Conservation (phyloP, 1,140 invertebrate species). For the Drosophila tsacasi region DNA sequence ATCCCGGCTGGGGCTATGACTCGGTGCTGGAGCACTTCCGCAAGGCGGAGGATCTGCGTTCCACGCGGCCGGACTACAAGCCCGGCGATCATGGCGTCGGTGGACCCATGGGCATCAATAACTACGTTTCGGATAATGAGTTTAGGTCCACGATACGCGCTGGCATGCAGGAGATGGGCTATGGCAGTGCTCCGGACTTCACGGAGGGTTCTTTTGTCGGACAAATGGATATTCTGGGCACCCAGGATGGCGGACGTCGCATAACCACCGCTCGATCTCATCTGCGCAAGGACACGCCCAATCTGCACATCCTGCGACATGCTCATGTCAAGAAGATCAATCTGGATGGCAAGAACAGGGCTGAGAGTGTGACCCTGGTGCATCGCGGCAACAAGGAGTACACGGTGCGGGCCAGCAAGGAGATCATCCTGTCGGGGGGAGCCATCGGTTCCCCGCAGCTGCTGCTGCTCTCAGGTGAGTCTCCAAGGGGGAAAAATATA, state of each 20-base stretch:
- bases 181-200: conserved; percentile 87
- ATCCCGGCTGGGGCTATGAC: conserved; percentile 89
- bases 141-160: conserved; percentile 84
- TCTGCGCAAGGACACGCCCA: conserved; percentile 88
- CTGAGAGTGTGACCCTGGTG: conserved; percentile 92
- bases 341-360: conserved; percentile 89
- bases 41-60: conserved; percentile 87
- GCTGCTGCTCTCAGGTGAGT: conserved; percentile 87
- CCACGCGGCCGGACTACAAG: conserved; percentile 85
- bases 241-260: conserved; percentile 86
- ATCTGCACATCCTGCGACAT: conserved; percentile 91
- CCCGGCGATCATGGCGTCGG: conserved; percentile 87
- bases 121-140: conserved; percentile 84
- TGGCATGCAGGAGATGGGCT: conserved; percentile 84
- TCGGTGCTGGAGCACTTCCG: conserved; percentile 91
- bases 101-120: conserved; percentile 88
- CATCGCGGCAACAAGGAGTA: conserved; percentile 86
- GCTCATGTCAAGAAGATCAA: conserved; percentile 91
- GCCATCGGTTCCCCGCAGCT: conserved; percentile 87
- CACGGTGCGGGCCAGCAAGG: conserved; percentile 70
- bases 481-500: too few species aligned
- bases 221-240: conserved; percentile 85
- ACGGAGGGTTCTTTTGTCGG: conserved; percentile 86
- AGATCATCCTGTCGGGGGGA: conserved; percentile 86
- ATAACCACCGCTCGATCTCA: conserved; percentile 88